Conservation (phyloP, 2,113 vertebrate species). For the Bos javanicus region DNA sequence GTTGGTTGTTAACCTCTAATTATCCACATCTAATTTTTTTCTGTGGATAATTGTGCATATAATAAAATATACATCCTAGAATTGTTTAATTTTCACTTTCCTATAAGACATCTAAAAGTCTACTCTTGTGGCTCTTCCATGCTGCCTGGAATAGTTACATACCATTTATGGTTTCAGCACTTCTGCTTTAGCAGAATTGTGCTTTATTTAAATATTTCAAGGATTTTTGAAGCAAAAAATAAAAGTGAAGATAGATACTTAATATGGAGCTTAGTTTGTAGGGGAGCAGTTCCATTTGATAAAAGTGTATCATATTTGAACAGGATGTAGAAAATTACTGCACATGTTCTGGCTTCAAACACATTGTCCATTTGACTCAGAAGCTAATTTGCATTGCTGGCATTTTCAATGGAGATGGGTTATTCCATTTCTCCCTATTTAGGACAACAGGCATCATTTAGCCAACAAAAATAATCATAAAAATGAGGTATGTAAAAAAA, state of each 20-base stretch:
- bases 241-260: not conserved
- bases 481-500: conserved; percentile 54
- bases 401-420: conserved; percentile 40
- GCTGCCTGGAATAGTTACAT: not conserved
- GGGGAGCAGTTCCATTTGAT: not conserved
- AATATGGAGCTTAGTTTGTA: not conserved
- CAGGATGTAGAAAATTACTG: conserved; percentile 50
- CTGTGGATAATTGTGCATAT: not conserved
- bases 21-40: not conserved
- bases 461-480: conserved; percentile 15
- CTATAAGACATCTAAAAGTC: not conserved
- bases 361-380: not conserved
- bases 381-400: conserved; percentile 5
- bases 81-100: not conserved
- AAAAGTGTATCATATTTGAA: not conserved
- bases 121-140: not conserved
- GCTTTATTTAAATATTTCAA: not conserved
- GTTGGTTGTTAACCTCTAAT: not conserved
- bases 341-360: not conserved
- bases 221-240: not conserved
- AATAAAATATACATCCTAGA: not conserved
- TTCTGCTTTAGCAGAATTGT: not conserved
- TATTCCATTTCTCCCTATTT: conserved; percentile 10
- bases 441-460: not conserved
- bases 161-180: not conserved